phyloP scores from a whole-genome alignment of 2,888 invertebrate genomes.

The Podabrus alpinus region DNA sequence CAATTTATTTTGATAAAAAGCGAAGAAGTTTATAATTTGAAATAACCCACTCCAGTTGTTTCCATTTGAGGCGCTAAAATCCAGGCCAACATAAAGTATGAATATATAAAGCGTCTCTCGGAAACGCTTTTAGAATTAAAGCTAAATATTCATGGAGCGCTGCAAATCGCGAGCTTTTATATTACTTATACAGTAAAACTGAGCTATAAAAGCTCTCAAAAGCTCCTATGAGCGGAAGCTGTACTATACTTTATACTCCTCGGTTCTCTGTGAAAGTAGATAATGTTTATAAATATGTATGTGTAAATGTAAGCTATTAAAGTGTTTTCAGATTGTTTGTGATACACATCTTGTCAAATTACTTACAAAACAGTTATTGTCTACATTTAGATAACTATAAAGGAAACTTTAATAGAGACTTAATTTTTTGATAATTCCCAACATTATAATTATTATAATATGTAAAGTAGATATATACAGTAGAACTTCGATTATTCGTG shows the following conservation, averaged over 20 bases:
- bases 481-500: too few relatives aligned
- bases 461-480: too few relatives aligned
- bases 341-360: constrained; percentile 14
- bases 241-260: constrained; percentile 53
- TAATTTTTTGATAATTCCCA: not conserved
- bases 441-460: not conserved
- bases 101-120: constrained; percentile 54
- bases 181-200: constrained; percentile 54
- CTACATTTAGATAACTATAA: not conserved
- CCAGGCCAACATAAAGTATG: constrained; percentile 48
- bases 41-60: constrained; percentile 28
- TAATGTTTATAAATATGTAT: constrained; percentile 59
- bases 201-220: constrained; percentile 56
- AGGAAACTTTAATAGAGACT: not conserved
- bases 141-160: constrained; percentile 58
- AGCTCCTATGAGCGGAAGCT: constrained; percentile 50
- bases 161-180: constrained; percentile 58
- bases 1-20: constrained; percentile 7
- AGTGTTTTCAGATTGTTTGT: constrained; percentile 34
- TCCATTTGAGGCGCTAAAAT: constrained; percentile 41
- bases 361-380: not conserved
- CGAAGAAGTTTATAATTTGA: constrained; percentile 12
- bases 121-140: constrained; percentile 57
- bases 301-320: constrained; percentile 55
- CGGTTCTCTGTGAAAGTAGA: constrained; percentile 56